Evolutionary conservation across 2,888 invertebrate species (phyloP).

Genomic region (Mayetiola destructor): DNA sequence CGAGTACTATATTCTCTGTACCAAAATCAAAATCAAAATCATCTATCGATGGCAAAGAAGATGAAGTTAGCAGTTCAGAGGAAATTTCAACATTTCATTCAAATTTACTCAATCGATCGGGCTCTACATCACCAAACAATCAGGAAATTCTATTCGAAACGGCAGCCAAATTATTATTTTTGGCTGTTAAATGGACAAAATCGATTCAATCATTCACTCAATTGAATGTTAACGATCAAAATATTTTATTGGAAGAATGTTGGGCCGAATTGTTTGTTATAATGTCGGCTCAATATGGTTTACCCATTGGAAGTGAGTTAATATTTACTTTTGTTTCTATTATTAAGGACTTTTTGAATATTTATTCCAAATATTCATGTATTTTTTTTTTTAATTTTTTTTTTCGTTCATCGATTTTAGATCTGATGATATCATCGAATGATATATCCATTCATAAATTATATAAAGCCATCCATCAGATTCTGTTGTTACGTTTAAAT

Average conservation of each 20-base stretch:
- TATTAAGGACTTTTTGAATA: too few species aligned
- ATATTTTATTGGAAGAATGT: slow-evolving; percentile 55
- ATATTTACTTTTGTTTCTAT: neutral
- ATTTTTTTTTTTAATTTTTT: too few species aligned
- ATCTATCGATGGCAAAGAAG: slow-evolving; percentile 41
- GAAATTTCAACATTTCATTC: slow-evolving; percentile 36
- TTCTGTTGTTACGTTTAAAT: slow-evolving; percentile 53
- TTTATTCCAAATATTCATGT: too few species aligned
- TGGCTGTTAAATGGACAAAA: slow-evolving; percentile 66
- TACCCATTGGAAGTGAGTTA: slow-evolving; percentile 45
- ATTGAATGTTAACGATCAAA: slow-evolving; percentile 48
- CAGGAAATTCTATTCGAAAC: slow-evolving; percentile 50
- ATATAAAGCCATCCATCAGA: slow-evolving; percentile 48
- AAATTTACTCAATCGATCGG: slow-evolving; percentile 20
- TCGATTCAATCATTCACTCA: slow-evolving; percentile 62
- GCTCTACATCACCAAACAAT: slow-evolving; percentile 22
- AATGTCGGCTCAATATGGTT: slow-evolving; percentile 67
- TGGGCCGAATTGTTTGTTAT: slow-evolving; percentile 76
- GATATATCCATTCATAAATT: slow-evolving; percentile 32
- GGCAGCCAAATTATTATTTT: slow-evolving; percentile 59
- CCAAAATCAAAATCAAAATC: neutral
- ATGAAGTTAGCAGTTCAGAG: slow-evolving; percentile 63
- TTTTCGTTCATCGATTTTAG: neutral
- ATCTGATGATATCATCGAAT: neutral
- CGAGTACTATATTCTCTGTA: too few species aligned